These are phyloP conservation scores for Eueremaeus valkanovi DNA, from an alignment of 2,888 invertebrate genomes.

Conservation along the genomic window DNA sequence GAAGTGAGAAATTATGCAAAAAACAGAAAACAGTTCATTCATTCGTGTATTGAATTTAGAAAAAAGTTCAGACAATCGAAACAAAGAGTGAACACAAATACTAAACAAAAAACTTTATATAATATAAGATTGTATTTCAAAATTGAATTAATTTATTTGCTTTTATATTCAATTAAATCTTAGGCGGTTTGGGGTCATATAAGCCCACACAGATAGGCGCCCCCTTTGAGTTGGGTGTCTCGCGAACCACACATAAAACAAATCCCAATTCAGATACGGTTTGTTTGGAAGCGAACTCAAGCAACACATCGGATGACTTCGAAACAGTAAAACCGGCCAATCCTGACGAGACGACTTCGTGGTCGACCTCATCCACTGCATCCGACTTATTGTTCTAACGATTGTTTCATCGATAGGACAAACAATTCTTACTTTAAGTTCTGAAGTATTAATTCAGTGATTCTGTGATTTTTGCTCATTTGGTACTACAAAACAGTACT, in stretches of 20 bases:
- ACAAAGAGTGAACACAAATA: not conserved
- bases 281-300: not conserved
- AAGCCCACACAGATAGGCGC: slow-evolving; percentile 32
- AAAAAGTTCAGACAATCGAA: not conserved
- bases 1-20: no score
- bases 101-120: not conserved
- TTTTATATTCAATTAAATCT: not conserved
- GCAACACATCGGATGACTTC: not conserved
- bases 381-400: slow-evolving; percentile 41
- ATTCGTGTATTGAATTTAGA: no score
- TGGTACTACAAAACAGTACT: not conserved
- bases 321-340: slow-evolving; percentile 44
- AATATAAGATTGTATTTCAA: no score
- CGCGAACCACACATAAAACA: not conserved
- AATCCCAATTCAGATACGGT: not conserved
- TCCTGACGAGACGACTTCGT: slow-evolving; percentile 44
- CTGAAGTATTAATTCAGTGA: no score
- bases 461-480: slow-evolving; percentile 12
- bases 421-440: not conserved
- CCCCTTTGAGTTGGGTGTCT: slow-evolving; percentile 36
- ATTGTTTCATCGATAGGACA: not conserved
- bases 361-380: slow-evolving; percentile 44
- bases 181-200: slow-evolving; percentile 38
- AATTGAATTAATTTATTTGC: not conserved
- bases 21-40: no score